Conservation (phyloP, 2,888 invertebrate genomes). For the Cheilosia variabilis region DNA sequence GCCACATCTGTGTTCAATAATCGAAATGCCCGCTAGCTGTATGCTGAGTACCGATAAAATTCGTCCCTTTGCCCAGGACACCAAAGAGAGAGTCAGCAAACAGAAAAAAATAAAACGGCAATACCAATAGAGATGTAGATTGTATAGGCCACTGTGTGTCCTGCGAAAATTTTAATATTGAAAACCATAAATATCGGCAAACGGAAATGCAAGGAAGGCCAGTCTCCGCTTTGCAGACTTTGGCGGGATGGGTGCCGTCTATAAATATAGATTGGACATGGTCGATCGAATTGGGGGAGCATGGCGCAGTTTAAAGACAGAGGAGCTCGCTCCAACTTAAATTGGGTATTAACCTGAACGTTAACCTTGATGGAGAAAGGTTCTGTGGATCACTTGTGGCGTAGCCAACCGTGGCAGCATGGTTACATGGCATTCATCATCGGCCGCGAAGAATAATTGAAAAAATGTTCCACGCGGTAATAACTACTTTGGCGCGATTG, state of each 20-base stretch:
- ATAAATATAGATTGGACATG: constrained; percentile 67
- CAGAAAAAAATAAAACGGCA: constrained; percentile 18
- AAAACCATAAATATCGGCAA: constrained; percentile 73
- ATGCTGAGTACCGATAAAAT: constrained; percentile 65
- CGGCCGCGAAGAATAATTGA: constrained; percentile 29
- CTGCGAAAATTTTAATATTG: constrained; percentile 74
- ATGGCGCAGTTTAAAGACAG: neutral
- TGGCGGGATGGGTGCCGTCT: constrained; percentile 40
- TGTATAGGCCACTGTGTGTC: constrained; percentile 36
- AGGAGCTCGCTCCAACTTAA: constrained; percentile 16
- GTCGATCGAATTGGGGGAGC: neutral
- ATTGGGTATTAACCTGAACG: constrained; percentile 42
- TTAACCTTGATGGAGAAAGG: constrained; percentile 44
- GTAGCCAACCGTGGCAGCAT: constrained; percentile 27
- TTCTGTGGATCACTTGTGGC: constrained; percentile 30
- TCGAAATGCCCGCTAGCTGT: constrained; percentile 73
- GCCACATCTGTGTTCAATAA: constrained; percentile 75
- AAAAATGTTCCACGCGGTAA: constrained; percentile 43
- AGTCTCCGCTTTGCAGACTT: constrained; percentile 61
- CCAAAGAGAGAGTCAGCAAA: constrained; percentile 31
- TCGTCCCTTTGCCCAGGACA: constrained; percentile 40
- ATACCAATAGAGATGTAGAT: constrained; percentile 33
- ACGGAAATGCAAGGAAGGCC: constrained; percentile 58
- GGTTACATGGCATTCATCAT: constrained; percentile 20
- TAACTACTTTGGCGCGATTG: constrained; percentile 22